Conservation (phyloP, 2,113 vertebrate species). For the Pterocles gutturalis region DNA sequence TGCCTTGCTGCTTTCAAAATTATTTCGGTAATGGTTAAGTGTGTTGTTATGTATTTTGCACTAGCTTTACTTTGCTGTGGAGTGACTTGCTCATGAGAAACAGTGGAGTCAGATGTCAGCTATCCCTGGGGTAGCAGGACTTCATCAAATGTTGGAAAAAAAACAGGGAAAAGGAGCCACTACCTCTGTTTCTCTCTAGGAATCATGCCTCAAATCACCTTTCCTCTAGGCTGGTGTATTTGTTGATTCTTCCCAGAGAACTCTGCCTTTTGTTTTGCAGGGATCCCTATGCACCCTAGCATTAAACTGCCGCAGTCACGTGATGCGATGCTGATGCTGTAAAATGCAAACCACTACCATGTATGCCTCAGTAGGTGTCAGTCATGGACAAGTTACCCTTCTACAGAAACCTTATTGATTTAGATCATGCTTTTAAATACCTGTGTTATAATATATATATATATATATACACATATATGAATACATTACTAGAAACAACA, state of each 20-base stretch:
- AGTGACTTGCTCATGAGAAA: not conserved
- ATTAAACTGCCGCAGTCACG: fast-evolving
- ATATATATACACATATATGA: no score
- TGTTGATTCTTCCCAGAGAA: not conserved
- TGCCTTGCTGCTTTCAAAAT: not conserved
- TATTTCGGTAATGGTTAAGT: not conserved
- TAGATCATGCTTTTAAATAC: not conserved
- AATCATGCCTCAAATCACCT: not conserved
- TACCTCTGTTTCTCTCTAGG: not conserved
- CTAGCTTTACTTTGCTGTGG: not conserved
- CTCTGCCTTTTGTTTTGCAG: not conserved
- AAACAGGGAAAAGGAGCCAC: not conserved
- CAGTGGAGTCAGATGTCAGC: fast-evolving
- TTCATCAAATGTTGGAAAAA: not conserved
- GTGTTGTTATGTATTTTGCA: not conserved
- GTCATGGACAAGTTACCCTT: not conserved
- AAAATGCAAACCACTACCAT: no score
- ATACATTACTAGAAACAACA: fast-evolving
- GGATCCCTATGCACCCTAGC: fast-evolving
- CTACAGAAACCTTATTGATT: not conserved
- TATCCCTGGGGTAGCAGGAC: not conserved
- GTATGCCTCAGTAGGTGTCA: not conserved
- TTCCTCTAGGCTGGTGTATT: fast-evolving
- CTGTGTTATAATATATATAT: fast-evolving
- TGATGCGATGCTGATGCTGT: not conserved